Evolutionary conservation across 2,113 vertebrate genomes (phyloP), one percentile per base, ranked within the genome.

Genomic region (Gymnarchus niloticus): DNA sequence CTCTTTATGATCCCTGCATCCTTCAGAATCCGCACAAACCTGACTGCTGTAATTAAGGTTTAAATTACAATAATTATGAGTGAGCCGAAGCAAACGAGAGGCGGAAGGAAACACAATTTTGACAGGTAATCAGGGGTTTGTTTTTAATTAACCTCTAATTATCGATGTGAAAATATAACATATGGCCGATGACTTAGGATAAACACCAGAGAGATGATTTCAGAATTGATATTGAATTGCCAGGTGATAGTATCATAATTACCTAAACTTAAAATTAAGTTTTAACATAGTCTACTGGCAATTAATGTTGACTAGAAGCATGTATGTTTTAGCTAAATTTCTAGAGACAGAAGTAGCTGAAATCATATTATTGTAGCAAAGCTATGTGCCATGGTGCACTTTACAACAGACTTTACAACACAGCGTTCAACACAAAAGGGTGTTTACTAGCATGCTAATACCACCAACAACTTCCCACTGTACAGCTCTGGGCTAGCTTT

Each of bases 51-150:
- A 41, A 73, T 73, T 73, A 73, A 73, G 41, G 65, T 41, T 73
- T 41, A 73, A 73, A 73, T 73, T 73, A 73, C 65, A 73, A 73
- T 73, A 73, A 73, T 73, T 73, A 73, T 73, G 65, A 73, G 65
- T 5, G 65, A 73, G 65, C 65, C n/a, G 65, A 73, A 73, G 65
- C 65, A 41, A 73, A 41, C 33, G 33, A 10, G 12, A 73, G 28
- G 65, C 65, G 33, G 28, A 73, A 73, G 41, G 65, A 73, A 73
- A 37, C 28, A 33, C 14, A 41, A 14, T 19, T 73, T 33, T 73
- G 65, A 73, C 33, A 33, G 65, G 12, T 73, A 73, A 73, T 37
- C 65, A 73, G 65, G 12, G 33, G 12, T 73, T 73, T 73, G 33
- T 73, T 73, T 73, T 73, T 73, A 73, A 73, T 73, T 73, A 73